Percentiles rank a stretch among this genome's conserved stretches.
Conservation (phyloP, 2,113 vertebrate genomes). For the Tragelaphus scriptus region DNA sequence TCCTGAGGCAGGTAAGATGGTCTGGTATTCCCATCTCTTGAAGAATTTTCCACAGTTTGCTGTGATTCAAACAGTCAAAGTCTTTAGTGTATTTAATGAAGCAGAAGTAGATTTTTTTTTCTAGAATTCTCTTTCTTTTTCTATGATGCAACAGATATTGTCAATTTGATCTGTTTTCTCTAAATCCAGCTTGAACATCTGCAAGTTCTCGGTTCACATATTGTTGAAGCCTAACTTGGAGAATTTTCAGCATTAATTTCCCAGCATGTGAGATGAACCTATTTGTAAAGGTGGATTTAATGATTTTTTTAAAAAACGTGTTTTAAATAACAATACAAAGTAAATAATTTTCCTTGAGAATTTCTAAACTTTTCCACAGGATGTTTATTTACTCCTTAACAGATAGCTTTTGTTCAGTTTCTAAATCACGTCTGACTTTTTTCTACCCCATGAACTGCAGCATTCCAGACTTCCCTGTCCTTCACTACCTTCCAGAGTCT, state of each 20-base stretch:
- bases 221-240: neutral
- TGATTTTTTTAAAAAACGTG: neutral
- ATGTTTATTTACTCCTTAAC: neutral
- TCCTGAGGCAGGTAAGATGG: neutral
- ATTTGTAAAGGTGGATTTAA: neutral
- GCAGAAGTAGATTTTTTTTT: neutral
- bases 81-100: neutral
- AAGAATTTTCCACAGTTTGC: neutral
- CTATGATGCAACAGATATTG: neutral
- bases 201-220: neutral
- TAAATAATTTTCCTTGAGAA: neutral
- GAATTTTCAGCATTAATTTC: neutral
- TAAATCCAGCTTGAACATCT: neutral
- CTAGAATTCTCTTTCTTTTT: neutral
- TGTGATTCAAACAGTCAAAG: neutral
- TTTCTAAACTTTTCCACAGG: neutral
- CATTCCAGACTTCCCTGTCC: neutral
- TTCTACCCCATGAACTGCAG: neutral
- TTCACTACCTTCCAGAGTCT: neutral
- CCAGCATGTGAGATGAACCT: neutral
- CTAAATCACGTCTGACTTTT: neutral
- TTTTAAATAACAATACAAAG: neutral
- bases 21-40: neutral
- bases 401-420: neutral
- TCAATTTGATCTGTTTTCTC: neutral